These are phyloP conservation scores for Bubalus kerabau DNA, from an alignment of 2,113 vertebrate genomes.

Conservation along the genomic window DNA sequence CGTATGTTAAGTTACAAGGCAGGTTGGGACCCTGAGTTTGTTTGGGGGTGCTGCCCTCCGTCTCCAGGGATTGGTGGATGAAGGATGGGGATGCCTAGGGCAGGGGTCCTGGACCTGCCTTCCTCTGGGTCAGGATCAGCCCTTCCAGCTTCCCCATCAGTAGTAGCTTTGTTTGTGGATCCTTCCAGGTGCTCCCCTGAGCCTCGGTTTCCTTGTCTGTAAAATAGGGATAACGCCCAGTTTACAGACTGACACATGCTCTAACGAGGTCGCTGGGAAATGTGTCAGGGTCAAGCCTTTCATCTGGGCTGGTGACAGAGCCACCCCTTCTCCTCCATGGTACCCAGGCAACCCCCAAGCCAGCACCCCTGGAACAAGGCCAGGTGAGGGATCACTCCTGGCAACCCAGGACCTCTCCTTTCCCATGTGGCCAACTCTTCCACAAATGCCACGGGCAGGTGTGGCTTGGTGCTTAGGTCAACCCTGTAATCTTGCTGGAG, in stretches of 20 bases:
- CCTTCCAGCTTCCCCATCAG: background rate
- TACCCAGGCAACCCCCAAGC: background rate
- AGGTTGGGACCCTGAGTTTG: background rate
- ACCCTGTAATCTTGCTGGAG: background rate
- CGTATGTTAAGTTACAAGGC: background rate
- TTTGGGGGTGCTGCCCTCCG: background rate
- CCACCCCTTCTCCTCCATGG: background rate
- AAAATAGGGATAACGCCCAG: background rate
- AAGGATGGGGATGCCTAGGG: background rate
- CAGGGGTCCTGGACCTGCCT: background rate
- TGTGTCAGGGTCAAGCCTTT: background rate
- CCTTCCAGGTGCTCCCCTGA: background rate
- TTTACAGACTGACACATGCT: background rate
- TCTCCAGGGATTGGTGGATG: background rate
- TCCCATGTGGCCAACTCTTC: background rate
- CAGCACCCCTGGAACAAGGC: background rate
- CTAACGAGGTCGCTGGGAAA: background rate
- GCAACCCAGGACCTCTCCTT: background rate
- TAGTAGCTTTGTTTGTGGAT: background rate
- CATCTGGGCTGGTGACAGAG: background rate
- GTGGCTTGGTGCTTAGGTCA: background rate
- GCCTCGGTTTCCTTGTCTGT: background rate
- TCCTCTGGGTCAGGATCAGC: background rate
- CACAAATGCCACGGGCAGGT: background rate
- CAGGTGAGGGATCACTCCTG: accelerated